Percentiles rank a stretch among this genome's conserved stretches.
Evolutionary conservation across 2,113 vertebrate species (phyloP).

Genomic region (Oreocharis arfaki): DNA sequence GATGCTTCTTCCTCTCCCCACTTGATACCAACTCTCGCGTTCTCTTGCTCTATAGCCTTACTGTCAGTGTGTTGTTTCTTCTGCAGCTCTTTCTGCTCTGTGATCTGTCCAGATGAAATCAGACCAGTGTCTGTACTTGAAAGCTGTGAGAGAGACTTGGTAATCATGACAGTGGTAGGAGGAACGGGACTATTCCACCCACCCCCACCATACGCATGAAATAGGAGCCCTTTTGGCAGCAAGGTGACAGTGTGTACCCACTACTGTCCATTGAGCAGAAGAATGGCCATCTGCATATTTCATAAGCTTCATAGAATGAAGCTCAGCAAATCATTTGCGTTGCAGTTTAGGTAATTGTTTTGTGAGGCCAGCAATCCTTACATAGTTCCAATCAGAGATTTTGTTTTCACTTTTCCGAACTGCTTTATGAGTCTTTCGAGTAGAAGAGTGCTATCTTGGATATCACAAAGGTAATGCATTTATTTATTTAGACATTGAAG

Average conservation of each 20-base stretch:
- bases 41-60: neutral
- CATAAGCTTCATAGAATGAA: neutral
- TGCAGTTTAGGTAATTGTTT: neutral
- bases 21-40: neutral
- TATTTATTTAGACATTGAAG: neutral
- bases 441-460: neutral
- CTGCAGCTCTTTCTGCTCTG: neutral
- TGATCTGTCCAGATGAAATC: neutral
- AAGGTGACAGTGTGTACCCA: neutral
- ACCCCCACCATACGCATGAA: fast-evolving
- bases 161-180: neutral
- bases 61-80: neutral
- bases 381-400: neutral
- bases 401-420: neutral
- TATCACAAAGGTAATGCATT: neutral
- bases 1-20: neutral
- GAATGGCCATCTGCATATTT: neutral
- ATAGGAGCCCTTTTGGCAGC: neutral
- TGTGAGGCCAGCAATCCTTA: neutral
- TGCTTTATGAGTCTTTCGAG: neutral
- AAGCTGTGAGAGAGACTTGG: neutral
- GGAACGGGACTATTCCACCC: neutral
- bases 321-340: neutral
- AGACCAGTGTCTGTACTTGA: neutral
- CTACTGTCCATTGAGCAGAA: neutral